Evolutionary conservation across 2,888 invertebrate species (phyloP).

Genomic region (Lucinisca nassula): DNA sequence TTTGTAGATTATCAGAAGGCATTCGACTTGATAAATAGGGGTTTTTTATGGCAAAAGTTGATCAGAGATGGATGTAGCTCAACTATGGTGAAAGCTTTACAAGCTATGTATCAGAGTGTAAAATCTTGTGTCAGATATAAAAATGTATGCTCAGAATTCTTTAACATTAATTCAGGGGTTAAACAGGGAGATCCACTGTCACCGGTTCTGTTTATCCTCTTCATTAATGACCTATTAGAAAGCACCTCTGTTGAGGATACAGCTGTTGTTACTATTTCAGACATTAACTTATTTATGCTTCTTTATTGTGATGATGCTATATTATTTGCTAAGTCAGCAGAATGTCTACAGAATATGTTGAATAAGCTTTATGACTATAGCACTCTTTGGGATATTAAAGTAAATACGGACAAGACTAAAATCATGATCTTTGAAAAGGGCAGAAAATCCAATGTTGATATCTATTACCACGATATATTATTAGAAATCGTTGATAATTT

Average conservation of each 20-base stretch:
- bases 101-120: conserved; percentile 15
- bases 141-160: neutral
- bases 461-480: neutral
- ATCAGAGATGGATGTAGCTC: neutral
- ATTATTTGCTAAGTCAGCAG: conserved; percentile 11
- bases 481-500: neutral
- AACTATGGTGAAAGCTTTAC: neutral
- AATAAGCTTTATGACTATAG: conserved; percentile 1
- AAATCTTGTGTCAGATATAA: conserved; percentile 2
- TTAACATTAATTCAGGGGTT: neutral
- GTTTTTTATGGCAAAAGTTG: conserved; percentile 19
- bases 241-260: neutral
- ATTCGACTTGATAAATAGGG: neutral
- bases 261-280: neutral
- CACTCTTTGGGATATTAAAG: conserved; percentile 3
- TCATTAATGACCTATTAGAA: neutral
- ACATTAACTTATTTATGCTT: neutral
- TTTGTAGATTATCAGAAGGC: conserved; percentile 2
- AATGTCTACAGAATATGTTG: neutral
- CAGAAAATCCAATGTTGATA: neutral
- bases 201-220: neutral
- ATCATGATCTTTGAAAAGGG: too few relatives aligned
- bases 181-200: conserved; percentile 16
- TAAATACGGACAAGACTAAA: too few relatives aligned
- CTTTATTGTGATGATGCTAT: conserved; percentile 8